Percentiles rank a stretch among this genome's conserved stretches.
Evolutionary conservation across 2,113 vertebrate genomes (phyloP).

Genomic region (Falcunculus frontatus): DNA sequence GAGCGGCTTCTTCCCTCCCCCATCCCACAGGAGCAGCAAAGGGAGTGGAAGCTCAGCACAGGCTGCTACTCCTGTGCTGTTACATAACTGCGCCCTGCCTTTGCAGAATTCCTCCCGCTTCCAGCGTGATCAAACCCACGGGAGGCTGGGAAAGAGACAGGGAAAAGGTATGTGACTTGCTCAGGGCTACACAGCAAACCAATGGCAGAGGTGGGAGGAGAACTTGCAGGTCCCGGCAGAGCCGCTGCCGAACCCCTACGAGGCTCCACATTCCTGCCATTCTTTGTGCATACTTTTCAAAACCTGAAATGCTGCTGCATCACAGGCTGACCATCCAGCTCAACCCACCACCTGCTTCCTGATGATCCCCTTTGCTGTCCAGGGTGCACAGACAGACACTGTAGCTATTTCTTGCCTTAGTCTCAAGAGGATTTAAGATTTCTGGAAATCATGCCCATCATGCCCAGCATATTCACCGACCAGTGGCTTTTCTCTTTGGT

Average conservation of each 20-base stretch:
- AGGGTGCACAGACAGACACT: neutral
- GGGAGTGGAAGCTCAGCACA: neutral
- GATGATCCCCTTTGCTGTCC: fast-evolving
- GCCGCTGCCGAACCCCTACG: neutral
- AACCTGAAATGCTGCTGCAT: slow-evolving; percentile 19
- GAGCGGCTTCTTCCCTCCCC: neutral
- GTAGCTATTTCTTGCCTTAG: neutral
- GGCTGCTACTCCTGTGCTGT: neutral
- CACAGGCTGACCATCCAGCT: neutral
- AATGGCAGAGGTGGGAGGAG: neutral
- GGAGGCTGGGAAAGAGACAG: neutral
- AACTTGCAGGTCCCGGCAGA: slow-evolving; percentile 5
- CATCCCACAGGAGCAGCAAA: neutral
- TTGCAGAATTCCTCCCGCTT: neutral
- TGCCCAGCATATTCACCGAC: neutral
- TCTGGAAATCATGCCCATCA: neutral
- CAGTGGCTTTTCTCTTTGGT: slow-evolving; percentile 8
- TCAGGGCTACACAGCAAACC: neutral
- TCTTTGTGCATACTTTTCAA: neutral
- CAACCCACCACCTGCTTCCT: neutral
- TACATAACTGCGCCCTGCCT: neutral
- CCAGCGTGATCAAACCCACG: neutral
- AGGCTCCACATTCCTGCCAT: slow-evolving; percentile 36
- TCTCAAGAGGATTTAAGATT: neutral
- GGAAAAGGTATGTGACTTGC: slow-evolving; percentile 13